phyloP scores from a whole-genome alignment of 2,797 vertebrate species.

The Alcedo quadribrachys region DNA sequence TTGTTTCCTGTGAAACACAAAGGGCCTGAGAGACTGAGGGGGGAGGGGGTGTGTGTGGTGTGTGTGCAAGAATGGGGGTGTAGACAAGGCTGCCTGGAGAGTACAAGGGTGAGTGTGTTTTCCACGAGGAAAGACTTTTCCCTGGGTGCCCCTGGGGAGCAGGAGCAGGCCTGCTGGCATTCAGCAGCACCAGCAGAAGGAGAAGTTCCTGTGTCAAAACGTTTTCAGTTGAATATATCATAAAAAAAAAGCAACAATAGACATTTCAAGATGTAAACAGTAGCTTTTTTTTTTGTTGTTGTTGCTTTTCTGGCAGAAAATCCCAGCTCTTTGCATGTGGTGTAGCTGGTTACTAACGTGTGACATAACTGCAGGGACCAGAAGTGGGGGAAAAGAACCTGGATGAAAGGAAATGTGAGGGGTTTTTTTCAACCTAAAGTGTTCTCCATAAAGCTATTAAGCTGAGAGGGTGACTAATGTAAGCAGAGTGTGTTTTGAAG shows the following conservation, averaged over 20 bases:
- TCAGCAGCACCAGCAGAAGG: neutral
- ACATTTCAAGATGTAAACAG: neutral
- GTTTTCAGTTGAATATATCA: neutral
- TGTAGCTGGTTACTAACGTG: neutral
- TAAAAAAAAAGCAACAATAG: slow-evolving; percentile 12
- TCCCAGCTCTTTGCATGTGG: neutral
- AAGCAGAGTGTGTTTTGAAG: slow-evolving; percentile 63
- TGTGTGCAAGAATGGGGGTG: neutral
- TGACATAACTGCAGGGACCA: slow-evolving; percentile 10
- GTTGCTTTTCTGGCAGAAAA: neutral
- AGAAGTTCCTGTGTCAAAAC: neutral
- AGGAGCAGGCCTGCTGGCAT: neutral
- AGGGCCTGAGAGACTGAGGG: neutral
- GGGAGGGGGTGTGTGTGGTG: neutral
- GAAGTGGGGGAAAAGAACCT: slow-evolving; percentile 9
- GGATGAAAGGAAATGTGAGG: neutral
- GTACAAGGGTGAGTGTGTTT: neutral
- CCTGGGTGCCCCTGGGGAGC: neutral
- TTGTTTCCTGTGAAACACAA: slow-evolving; percentile 31
- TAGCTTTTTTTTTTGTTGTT: neutral
- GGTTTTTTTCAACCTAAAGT: slow-evolving; percentile 5
- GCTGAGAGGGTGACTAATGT: slow-evolving; percentile 53
- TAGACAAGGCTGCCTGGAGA: neutral
- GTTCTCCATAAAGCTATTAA: slow-evolving; percentile 35
- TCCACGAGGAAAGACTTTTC: neutral